Percentiles rank a stretch among this genome's conserved stretches.
Evolutionary conservation across 1,140 invertebrate genomes (phyloP).

Genomic region (Papilio polytes): DNA sequence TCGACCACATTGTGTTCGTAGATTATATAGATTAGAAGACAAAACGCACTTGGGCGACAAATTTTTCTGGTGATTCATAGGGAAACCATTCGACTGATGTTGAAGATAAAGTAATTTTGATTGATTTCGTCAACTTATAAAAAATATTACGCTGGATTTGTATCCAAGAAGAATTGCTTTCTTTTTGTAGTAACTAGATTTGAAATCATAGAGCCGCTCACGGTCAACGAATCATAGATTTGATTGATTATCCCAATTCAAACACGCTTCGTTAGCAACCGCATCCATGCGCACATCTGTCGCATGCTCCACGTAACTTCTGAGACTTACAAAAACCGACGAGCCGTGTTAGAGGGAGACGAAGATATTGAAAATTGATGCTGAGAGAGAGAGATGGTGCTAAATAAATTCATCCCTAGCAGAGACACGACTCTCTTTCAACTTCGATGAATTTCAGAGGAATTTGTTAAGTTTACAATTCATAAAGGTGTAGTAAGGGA

Average conservation of each 20-base stretch:
- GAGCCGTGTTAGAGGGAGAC: constrained; percentile 60
- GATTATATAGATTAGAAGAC: too few relatives aligned
- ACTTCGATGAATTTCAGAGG: constrained; percentile 67
- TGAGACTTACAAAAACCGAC: constrained; percentile 80
- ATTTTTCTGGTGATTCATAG: not conserved
- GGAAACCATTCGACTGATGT: not conserved
- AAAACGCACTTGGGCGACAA: too few relatives aligned
- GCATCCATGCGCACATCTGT: constrained; percentile 80
- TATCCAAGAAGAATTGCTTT: not conserved
- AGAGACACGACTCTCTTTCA: constrained; percentile 63
- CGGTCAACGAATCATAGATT: constrained; percentile 78
- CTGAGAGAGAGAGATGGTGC: constrained; percentile 49
- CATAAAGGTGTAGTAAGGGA: not conserved
- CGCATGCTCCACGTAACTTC: constrained; percentile 76
- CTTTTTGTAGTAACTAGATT: constrained; percentile 31
- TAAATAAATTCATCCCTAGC: constrained; percentile 65
- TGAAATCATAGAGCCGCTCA: constrained; percentile 61
- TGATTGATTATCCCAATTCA: constrained; percentile 81
- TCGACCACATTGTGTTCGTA: too few relatives aligned
- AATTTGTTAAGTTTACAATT: constrained; percentile 40
- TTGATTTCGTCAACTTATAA: not conserved
- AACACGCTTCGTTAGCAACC: constrained; percentile 77
- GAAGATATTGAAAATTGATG: constrained; percentile 47
- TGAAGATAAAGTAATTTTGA: not conserved
- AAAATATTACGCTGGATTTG: not conserved